These are phyloP conservation scores for Mayetiola destructor DNA, from an alignment of 2,888 invertebrate species.

Conservation along the genomic window DNA sequence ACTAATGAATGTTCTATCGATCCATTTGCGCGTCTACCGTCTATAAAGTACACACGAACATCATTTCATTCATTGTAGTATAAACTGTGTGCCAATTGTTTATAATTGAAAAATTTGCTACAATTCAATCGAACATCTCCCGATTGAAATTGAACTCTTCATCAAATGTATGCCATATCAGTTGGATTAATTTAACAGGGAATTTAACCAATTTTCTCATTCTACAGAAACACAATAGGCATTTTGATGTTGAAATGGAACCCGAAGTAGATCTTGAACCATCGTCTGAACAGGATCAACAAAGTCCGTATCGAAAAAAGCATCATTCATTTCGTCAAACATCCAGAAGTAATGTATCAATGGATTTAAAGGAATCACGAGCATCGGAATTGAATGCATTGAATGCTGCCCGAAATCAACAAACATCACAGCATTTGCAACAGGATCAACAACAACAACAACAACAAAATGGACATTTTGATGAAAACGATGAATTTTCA, in stretches of 20 bases:
- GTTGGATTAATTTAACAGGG: no score
- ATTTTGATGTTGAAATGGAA: conserved; percentile 14
- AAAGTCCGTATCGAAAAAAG: conserved; percentile 14
- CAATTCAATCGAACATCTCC: no score
- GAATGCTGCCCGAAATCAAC: not conserved
- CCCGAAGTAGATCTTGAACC: conserved; percentile 13
- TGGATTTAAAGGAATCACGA: conserved; percentile 4
- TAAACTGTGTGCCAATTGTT: no score
- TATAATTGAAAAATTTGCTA: no score
- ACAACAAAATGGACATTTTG: conserved; percentile 12
- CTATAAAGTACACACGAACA: no score
- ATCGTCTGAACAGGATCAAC: conserved; percentile 15
- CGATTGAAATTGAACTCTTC: no score
- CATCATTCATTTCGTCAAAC: conserved; percentile 9
- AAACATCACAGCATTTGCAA: not conserved
- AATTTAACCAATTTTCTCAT: no score
- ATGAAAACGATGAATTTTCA: conserved; percentile 8
- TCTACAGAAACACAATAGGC: conserved; percentile 14
- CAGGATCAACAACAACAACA: not conserved
- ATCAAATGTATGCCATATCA: no score
- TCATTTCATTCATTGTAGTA: no score
- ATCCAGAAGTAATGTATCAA: conserved; percentile 1
- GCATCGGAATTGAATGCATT: no score
- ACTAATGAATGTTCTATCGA: no score
- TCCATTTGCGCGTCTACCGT: no score